These are phyloP conservation scores for Emydoidea blandingii DNA, from an alignment of 2,797 vertebrate genomes.

Conservation along the genomic window DNA sequence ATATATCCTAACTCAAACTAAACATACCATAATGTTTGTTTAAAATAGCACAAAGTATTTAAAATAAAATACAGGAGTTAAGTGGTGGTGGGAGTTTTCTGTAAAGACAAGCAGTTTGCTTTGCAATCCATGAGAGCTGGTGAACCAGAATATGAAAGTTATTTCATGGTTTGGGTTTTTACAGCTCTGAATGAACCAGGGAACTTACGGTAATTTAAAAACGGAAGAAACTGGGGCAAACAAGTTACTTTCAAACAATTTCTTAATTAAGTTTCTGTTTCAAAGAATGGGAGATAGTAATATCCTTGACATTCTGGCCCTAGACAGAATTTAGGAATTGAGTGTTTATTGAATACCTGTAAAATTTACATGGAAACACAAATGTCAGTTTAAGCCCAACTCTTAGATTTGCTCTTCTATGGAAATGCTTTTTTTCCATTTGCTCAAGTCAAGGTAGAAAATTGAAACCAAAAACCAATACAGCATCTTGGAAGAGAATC, in stretches of 20 bases:
- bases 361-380: not conserved
- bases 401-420: not conserved
- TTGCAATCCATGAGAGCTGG: not conserved
- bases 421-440: not conserved
- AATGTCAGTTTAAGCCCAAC: not conserved
- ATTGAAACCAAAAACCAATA: not conserved
- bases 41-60: not conserved
- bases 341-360: not conserved
- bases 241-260: not conserved
- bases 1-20: not conserved
- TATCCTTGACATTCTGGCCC: not conserved
- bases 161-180: not conserved
- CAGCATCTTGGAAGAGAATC: not conserved
- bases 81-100: not conserved
- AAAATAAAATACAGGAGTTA: not conserved
- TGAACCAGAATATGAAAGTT: not conserved
- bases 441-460: not conserved
- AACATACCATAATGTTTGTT: not conserved
- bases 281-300: not conserved
- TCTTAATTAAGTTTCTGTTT: not conserved
- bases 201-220: not conserved
- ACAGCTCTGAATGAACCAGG: not conserved
- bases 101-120: not conserved
- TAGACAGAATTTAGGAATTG: not conserved
- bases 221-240: not conserved